Evolutionary conservation across 2,797 vertebrate genomes (phyloP).

Genomic region (Carduelis carduelis): DNA sequence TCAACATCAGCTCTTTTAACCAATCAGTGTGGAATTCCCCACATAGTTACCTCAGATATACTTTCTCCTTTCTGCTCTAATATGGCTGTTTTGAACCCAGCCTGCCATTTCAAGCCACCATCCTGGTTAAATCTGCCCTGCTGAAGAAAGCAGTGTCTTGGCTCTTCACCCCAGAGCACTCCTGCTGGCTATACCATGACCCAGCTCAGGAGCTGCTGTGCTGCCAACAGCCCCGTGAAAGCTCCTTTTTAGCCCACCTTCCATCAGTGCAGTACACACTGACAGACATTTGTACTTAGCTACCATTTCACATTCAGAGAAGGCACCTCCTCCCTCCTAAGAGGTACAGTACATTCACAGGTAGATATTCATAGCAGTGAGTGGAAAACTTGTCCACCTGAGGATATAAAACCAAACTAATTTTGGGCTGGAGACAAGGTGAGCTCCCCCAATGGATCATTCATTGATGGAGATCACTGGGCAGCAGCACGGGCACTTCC

Average conservation of each 20-base stretch:
- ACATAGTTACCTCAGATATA: background rate
- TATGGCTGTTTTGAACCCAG: background rate
- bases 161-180: background rate
- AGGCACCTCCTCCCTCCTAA: background rate
- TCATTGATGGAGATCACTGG: background rate
- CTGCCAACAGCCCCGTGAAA: background rate
- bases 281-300: background rate
- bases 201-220: background rate
- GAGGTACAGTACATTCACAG: background rate
- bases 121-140: background rate
- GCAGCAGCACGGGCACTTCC: background rate
- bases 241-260: background rate
- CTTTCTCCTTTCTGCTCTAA: background rate
- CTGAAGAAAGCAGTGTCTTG: background rate
- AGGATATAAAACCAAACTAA: background rate
- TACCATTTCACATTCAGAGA: background rate
- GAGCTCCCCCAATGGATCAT: background rate
- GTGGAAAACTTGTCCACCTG: background rate
- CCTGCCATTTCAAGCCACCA: background rate
- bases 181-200: accelerated
- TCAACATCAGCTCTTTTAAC: background rate
- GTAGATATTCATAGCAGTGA: background rate
- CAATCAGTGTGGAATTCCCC: background rate
- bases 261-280: background rate
- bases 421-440: background rate